phyloP scores from a whole-genome alignment of 2,797 vertebrate species.

The Tangara arthus region DNA sequence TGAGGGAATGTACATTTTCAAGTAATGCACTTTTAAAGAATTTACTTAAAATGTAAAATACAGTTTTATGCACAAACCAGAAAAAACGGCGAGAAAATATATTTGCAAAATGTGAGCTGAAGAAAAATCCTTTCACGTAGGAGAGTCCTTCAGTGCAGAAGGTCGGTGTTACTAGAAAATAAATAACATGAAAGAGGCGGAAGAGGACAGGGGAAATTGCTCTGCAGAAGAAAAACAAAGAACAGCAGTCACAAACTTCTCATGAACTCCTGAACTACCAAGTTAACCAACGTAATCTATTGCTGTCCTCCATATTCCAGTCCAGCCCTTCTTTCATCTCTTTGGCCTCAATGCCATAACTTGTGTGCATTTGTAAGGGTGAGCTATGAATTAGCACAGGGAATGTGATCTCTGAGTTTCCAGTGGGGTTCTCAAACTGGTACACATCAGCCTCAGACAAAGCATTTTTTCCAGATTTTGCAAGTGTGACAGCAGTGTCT shows the following conservation, averaged over 20 bases:
- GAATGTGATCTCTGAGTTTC: neutral
- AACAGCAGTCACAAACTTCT: slow-evolving; percentile 37
- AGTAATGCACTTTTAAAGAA: neutral
- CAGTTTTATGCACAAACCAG: neutral
- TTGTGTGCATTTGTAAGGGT: neutral
- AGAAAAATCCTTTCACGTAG: neutral
- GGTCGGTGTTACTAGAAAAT: slow-evolving; percentile 2
- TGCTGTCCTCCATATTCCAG: neutral
- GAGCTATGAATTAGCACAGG: neutral
- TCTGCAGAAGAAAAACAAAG: slow-evolving; percentile 45
- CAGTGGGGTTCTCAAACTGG: neutral
- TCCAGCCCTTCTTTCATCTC: neutral
- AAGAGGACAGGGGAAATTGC: slow-evolving; percentile 47
- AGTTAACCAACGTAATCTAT: slow-evolving; percentile 34
- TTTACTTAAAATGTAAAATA: neutral
- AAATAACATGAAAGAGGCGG: slow-evolving; percentile 48
- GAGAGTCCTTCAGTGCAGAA: neutral
- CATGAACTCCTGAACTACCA: slow-evolving; percentile 54
- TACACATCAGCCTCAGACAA: neutral
- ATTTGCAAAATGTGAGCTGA: neutral
- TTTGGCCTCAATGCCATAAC: neutral
- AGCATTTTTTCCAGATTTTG: neutral
- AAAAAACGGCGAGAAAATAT: neutral
- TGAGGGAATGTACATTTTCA: neutral
- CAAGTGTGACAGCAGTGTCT: neutral